phyloP scores from a whole-genome alignment of 2,888 invertebrate species.

The Polyommatus icarus region DNA sequence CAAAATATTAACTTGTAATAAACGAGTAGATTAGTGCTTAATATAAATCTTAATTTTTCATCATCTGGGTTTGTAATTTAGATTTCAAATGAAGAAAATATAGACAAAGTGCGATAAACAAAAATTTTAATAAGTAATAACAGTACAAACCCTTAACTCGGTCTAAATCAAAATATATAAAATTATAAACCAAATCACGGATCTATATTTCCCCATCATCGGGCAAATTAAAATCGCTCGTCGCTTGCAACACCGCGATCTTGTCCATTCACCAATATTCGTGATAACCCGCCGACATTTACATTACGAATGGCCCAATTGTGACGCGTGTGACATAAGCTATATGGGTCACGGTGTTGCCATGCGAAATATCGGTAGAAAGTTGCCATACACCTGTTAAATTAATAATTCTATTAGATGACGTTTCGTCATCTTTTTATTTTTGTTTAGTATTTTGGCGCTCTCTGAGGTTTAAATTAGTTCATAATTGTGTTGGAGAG shows the following conservation, averaged over 20 bases:
- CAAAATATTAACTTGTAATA: too few relatives aligned
- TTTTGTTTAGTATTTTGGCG: background rate
- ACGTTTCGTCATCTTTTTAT: background rate
- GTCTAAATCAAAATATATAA: too few relatives aligned
- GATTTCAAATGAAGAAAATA: too few relatives aligned
- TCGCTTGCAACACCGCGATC: background rate
- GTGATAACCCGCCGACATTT: constrained; percentile 25
- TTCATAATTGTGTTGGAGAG: too few relatives aligned
- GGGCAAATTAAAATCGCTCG: background rate
- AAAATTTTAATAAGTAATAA: too few relatives aligned
- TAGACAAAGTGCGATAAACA: too few relatives aligned
- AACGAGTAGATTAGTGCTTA: too few relatives aligned
- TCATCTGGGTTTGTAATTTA: too few relatives aligned
- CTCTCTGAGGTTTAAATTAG: too few relatives aligned
- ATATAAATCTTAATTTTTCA: too few relatives aligned
- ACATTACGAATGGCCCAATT: constrained; percentile 7
- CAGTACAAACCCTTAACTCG: too few relatives aligned
- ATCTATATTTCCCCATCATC: background rate
- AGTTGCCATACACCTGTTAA: background rate
- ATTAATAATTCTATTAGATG: background rate
- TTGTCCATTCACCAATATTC: constrained; percentile 25
- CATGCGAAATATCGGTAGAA: constrained; percentile 5
- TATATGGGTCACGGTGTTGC: constrained; percentile 8
- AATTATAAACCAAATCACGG: too few relatives aligned
- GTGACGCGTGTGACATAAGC: constrained; percentile 7